Percentiles rank a stretch among this genome's conserved stretches.
Evolutionary conservation across 1,140 invertebrate species (phyloP).

Genomic region (Hylaeus anthracinus): DNA sequence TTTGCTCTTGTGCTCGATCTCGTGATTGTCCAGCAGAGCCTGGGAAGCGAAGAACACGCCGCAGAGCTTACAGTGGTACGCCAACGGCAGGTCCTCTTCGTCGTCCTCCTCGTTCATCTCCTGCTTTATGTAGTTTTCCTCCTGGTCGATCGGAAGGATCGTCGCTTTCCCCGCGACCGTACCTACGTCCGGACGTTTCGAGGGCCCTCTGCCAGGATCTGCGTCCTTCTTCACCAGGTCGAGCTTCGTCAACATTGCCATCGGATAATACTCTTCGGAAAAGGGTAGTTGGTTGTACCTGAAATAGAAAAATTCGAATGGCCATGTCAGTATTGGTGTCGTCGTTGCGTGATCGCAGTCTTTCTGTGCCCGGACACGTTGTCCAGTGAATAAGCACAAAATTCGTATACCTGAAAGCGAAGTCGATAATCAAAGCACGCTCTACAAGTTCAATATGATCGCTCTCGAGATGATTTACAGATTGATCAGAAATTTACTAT

Average conservation of each 20-base stretch:
- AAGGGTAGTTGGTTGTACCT: slow-evolving; percentile 72
- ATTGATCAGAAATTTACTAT: not conserved
- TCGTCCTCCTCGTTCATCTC: slow-evolving; percentile 56
- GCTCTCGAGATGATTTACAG: not conserved
- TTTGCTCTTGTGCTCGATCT: slow-evolving; percentile 68
- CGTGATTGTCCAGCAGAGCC: slow-evolving; percentile 67
- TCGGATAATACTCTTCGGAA: slow-evolving; percentile 71
- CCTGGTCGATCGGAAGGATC: slow-evolving; percentile 7
- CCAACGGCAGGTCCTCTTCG: slow-evolving; percentile 67
- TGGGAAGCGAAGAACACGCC: slow-evolving; percentile 69
- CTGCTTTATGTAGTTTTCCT: slow-evolving; percentile 57
- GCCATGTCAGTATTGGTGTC: slow-evolving; percentile 66
- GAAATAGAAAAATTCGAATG: slow-evolving; percentile 76
- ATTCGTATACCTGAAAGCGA: slow-evolving; percentile 54
- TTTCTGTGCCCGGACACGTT: slow-evolving; percentile 45
- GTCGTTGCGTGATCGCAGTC: slow-evolving; percentile 27
- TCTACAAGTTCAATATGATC: slow-evolving; percentile 1
- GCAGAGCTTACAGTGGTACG: slow-evolving; percentile 72
- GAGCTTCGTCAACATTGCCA: slow-evolving; percentile 71
- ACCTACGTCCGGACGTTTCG: slow-evolving; percentile 27
- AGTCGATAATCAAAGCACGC: slow-evolving; percentile 4
- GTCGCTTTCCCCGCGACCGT: not conserved
- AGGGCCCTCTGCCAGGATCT: not conserved
- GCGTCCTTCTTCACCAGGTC: slow-evolving; percentile 70
- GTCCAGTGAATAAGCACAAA: slow-evolving; percentile 17